Percentiles rank a stretch among this genome's conserved stretches.
Conservation (phyloP, 2,113 vertebrate species). For the Sylvietta virens region DNA sequence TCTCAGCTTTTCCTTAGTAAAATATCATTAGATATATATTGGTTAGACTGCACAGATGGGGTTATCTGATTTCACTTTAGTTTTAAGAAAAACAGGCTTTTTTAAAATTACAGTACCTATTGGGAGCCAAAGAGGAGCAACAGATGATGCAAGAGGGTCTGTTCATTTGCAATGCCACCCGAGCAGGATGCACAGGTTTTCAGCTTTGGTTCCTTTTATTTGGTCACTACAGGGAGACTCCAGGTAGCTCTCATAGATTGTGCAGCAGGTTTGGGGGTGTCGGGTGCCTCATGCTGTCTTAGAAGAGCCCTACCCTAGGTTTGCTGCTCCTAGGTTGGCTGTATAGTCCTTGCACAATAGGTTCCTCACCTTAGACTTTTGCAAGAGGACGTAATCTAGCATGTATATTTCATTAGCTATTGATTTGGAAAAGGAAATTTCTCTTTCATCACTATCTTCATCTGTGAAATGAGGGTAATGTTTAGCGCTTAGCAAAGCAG, state of each 20-base stretch:
- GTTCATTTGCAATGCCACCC: neutral
- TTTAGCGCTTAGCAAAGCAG: slow-evolving; percentile 21
- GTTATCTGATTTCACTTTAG: neutral
- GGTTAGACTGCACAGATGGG: neutral
- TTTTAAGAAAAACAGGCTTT: neutral
- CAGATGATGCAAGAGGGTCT: neutral
- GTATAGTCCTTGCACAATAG: neutral
- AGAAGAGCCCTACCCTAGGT: neutral
- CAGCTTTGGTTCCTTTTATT: neutral
- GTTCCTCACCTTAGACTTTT: neutral
- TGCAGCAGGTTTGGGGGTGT: neutral
- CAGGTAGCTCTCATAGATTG: accelerated
- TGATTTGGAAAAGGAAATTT: neutral
- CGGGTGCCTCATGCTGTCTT: neutral
- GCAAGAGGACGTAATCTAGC: neutral
- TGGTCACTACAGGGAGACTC: neutral
- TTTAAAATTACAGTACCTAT: neutral
- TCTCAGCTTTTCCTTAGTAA: neutral
- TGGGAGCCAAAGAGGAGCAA: neutral
- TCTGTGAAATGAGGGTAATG: slow-evolving; percentile 18
- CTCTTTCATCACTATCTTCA: neutral
- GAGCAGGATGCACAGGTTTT: neutral
- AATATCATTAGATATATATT: neutral
- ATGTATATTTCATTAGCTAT: neutral
- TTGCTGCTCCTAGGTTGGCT: neutral